phyloP scores from a whole-genome alignment of 2,888 invertebrate species.

The Prionchulus punctatus region DNA sequence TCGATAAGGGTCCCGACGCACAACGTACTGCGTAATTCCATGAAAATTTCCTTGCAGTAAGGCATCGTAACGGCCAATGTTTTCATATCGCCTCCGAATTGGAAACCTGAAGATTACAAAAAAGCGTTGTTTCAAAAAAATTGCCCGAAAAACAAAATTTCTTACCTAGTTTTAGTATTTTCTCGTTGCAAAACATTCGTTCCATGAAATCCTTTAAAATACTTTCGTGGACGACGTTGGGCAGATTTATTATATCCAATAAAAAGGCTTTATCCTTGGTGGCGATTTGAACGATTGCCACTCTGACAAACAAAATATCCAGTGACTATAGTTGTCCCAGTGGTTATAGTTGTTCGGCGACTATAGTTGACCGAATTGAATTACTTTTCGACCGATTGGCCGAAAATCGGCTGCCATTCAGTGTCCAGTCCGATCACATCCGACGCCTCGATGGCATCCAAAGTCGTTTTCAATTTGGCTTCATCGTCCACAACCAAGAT shows the following conservation, averaged over 20 bases:
- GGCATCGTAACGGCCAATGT: background rate
- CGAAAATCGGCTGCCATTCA: constrained; percentile 1
- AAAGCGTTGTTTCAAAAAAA: background rate
- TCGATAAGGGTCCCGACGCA: background rate
- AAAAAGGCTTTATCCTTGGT: background rate
- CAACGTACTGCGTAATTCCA: background rate
- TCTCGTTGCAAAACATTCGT: constrained; percentile 8
- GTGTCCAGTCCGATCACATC: background rate
- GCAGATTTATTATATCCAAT: constrained; percentile 7
- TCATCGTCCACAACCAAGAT: background rate
- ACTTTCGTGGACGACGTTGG: background rate
- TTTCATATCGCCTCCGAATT: background rate
- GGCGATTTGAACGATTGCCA: constrained; percentile 11
- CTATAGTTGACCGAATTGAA: too few relatives aligned
- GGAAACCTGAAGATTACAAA: background rate
- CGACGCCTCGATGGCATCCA: background rate
- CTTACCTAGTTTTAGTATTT: constrained; percentile 8
- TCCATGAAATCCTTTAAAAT: background rate
- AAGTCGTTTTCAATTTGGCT: background rate
- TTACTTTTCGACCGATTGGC: background rate
- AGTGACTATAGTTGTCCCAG: background rate
- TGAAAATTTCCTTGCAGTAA: background rate
- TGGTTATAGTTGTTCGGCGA: too few relatives aligned
- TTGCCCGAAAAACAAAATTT: constrained; percentile 4
- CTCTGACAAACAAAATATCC: background rate